Evolutionary conservation across 2,888 invertebrate genomes (phyloP).

Genomic region (Melanostoma scalare): DNA sequence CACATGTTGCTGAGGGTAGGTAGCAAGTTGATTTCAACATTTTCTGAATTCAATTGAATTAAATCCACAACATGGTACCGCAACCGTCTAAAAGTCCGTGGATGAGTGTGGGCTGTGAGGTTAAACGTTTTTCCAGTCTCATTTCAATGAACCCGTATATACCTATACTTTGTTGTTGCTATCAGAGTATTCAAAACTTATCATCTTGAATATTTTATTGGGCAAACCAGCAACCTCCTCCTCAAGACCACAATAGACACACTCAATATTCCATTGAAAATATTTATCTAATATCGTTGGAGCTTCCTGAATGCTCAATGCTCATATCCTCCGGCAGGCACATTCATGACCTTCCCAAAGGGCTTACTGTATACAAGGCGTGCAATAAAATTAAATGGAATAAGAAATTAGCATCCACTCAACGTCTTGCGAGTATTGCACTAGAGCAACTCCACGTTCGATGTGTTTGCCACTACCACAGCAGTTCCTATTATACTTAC

Average conservation of each 20-base stretch:
- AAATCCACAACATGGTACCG: constrained; percentile 17
- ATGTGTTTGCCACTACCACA: constrained; percentile 34
- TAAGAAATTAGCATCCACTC: constrained; percentile 60
- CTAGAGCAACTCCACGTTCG: constrained; percentile 47
- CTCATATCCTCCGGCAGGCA: constrained; percentile 21
- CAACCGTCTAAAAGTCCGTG: background rate
- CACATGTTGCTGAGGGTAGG: constrained; percentile 47
- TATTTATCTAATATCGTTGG: constrained; percentile 43
- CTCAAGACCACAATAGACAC: constrained; percentile 2
- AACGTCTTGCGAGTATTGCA: constrained; percentile 37
- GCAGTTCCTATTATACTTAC: constrained; percentile 12
- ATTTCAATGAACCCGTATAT: background rate
- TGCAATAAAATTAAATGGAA: constrained; percentile 67
- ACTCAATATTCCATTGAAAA: constrained; percentile 38
- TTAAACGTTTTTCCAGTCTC: background rate
- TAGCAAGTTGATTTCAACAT: constrained; percentile 6
- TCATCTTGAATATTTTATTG: constrained; percentile 51
- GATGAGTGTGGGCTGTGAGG: background rate
- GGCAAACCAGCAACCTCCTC: constrained; percentile 5
- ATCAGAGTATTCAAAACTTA: constrained; percentile 19
- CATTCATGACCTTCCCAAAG: constrained; percentile 28
- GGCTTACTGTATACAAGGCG: constrained; percentile 2
- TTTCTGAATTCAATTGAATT: constrained; percentile 26
- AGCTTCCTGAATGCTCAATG: constrained; percentile 1
- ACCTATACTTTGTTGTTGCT: too few species aligned